Evolutionary conservation across 2,888 invertebrate genomes (phyloP), one percentile per base, ranked within the genome.

Genomic region (Venusia cambrica): DNA sequence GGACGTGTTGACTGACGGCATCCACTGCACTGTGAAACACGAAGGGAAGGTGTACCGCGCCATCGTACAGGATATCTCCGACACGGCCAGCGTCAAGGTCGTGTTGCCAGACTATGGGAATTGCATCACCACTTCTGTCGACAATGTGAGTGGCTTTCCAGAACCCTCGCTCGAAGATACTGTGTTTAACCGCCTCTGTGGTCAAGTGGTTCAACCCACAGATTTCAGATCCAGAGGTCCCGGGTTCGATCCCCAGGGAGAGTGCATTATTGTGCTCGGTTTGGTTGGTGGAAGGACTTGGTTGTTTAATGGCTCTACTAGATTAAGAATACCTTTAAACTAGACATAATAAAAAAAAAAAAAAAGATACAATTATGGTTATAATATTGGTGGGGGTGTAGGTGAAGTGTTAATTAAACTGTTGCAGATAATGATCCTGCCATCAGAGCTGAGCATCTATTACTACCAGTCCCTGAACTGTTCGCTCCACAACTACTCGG

Each of bases 371-470:
- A n/a, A n/a, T n/a, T n/a, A n/a, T n/a, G n/a, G n/a, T n/a, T n/a
- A n/a, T n/a, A n/a, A n/a, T n/a, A n/a, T n/a, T n/a, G n/a, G n/a
- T n/a, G n/a, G n/a, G n/a, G n/a, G n/a, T n/a, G n/a, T n/a, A n/a
- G n/a, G n/a, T n/a, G n/a, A n/a, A n/a, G n/a, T n/a, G n/a, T n/a
- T n/a, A n/a, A n/a, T n/a, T n/a, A n/a, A n/a, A n/a, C n/a, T n/a
- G n/a, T 69, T 73, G 3, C 62, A 90, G 90, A 65, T 90, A 29
- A 77, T 88, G 72, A 81, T 85, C 20, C 62, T 90, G 15, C 90
- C 90, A 0, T 77, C 81, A 6, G 84, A 88, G 40, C 66, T 90
- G 11, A 79, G 87, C 13, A 75, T 80, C 1, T 87, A 85, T 57
- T 87, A 80, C 62, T 87, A 88, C 48, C 77, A 88, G 38, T 77